Percentiles rank a stretch among this genome's conserved stretches.
Evolutionary conservation across 64 coral and sea anemone genomes (phyloP).

Genomic region (Montipora cactus): DNA sequence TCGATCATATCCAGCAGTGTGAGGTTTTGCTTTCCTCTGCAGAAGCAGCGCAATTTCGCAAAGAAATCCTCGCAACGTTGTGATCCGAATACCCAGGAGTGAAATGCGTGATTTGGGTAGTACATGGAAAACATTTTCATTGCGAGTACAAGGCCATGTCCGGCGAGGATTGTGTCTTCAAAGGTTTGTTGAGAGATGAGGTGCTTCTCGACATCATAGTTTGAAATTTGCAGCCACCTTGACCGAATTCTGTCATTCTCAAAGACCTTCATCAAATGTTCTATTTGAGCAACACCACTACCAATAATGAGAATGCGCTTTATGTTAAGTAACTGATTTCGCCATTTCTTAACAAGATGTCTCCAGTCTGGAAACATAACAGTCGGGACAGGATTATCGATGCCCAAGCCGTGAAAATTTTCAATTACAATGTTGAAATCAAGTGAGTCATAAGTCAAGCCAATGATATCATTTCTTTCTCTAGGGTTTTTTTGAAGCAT

Average conservation of each 20-base stretch:
- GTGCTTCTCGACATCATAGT: neutral
- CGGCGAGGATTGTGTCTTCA: neutral
- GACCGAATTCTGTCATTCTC: slow-evolving; percentile 11
- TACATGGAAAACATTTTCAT: neutral
- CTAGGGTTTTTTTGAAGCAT: slow-evolving; percentile 29
- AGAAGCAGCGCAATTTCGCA: slow-evolving; percentile 42
- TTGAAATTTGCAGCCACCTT: slow-evolving; percentile 4
- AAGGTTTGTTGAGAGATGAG: neutral
- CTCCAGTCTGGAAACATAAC: slow-evolving; percentile 64
- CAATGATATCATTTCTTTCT: slow-evolving; percentile 38
- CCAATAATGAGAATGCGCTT: slow-evolving; percentile 59
- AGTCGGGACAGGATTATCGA: slow-evolving; percentile 20
- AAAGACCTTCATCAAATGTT: slow-evolving; percentile 41
- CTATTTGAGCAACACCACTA: slow-evolving; percentile 49
- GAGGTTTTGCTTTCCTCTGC: slow-evolving; percentile 49
- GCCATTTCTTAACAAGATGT: slow-evolving; percentile 72
- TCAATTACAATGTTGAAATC: slow-evolving; percentile 46
- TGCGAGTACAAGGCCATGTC: neutral
- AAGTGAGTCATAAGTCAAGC: slow-evolving; percentile 35
- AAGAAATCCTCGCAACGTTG: slow-evolving; percentile 54
- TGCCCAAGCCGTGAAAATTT: neutral
- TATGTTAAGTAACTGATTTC: slow-evolving; percentile 69
- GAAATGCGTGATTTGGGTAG: neutral
- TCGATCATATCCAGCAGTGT: slow-evolving; percentile 55
- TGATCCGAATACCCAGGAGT: slow-evolving; percentile 47